Evolutionary conservation across 2,888 invertebrate genomes (phyloP).

Genomic region (Lycaena phlaeas): DNA sequence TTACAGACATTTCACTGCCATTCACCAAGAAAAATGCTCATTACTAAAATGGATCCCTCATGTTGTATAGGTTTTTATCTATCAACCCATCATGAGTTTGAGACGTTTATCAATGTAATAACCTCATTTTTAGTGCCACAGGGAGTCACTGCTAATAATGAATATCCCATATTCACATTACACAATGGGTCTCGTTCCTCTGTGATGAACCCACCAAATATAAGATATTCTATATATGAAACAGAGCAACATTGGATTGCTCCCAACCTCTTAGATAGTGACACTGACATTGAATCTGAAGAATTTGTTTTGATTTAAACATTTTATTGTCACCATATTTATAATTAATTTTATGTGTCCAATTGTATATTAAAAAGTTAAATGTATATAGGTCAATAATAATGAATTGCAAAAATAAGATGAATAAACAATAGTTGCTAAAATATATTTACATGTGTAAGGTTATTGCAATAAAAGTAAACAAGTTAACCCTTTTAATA

Average conservation of each 20-base stretch:
- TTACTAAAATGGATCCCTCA: constrained; percentile 92
- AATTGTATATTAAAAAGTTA: not conserved
- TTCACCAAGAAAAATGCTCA: constrained; percentile 87
- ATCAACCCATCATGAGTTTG: constrained; percentile 81
- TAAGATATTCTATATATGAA: constrained; percentile 68
- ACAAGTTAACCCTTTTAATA: not conserved
- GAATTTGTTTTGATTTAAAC: constrained; percentile 78
- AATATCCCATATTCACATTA: constrained; percentile 89
- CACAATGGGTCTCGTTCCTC: constrained; percentile 80
- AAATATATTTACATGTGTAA: not conserved
- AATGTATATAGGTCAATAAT: not conserved
- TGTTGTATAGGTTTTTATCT: constrained; percentile 94
- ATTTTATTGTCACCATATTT: not conserved
- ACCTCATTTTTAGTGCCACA: constrained; percentile 70
- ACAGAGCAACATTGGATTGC: constrained; percentile 66
- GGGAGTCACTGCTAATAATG: constrained; percentile 61
- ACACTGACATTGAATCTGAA: constrained; percentile 80
- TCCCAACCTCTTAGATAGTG: constrained; percentile 66
- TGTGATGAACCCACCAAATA: constrained; percentile 69
- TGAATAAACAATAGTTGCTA: not conserved
- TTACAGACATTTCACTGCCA: constrained; percentile 88
- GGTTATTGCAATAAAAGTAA: not conserved
- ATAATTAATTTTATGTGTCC: not conserved
- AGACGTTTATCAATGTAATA: constrained; percentile 80
- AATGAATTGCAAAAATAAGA: not conserved